Evolutionary conservation across 2,888 invertebrate genomes (phyloP), one percentile per base, ranked within the genome.

Genomic region (Cremastobaeus sp.): DNA sequence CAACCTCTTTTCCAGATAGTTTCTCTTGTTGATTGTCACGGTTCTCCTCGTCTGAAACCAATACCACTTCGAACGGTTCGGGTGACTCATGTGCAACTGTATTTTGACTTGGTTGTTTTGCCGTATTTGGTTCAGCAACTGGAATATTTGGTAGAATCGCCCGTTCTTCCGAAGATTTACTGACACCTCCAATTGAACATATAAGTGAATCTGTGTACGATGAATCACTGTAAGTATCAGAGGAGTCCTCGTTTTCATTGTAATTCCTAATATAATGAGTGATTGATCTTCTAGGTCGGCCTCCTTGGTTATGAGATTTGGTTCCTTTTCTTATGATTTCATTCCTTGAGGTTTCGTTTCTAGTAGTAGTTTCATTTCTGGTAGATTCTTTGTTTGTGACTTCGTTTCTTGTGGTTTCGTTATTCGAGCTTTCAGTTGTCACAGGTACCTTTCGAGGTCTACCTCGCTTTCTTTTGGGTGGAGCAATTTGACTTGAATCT

Each of bases 261-360:
- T 65, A 65, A 15, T 66, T 55, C 18, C 65, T 35, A 2, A 55
- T 21, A 35, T 66, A 66, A 41, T 65, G 65, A 39, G 47, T 15
- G 1, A 30, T 28, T 4, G 65, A 66, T 11, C 65, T 8, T 9
- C 55, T 55, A 4, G 65, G 48, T 9, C 65, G 28, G 6, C 11
- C 3, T 20, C 25, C 8, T 25, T 25, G 25, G 25, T 25, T 25
- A 25, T 8, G 8, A 5, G 3, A 25, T 8, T 8, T 25, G n/a
- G n/a, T 25, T 25, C 8, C 8, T 25, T 15, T 25, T 45, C 5
- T 28, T 34, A 2, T 54, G 54, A 6, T 6, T 4, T 6, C 48
- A 32, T 14, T 48, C 66, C 5, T n/a, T n/a, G n/a, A n/a, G n/a
- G n/a, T n/a, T n/a, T n/a, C n/a, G n/a, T n/a, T n/a, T n/a, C n/a